A percentile compares a stretch with the other conserved stretches of the same genome.
These are phyloP conservation scores for Diorhabda elongata DNA, from an alignment of 1,140 invertebrate species.

Conservation along the genomic window DNA sequence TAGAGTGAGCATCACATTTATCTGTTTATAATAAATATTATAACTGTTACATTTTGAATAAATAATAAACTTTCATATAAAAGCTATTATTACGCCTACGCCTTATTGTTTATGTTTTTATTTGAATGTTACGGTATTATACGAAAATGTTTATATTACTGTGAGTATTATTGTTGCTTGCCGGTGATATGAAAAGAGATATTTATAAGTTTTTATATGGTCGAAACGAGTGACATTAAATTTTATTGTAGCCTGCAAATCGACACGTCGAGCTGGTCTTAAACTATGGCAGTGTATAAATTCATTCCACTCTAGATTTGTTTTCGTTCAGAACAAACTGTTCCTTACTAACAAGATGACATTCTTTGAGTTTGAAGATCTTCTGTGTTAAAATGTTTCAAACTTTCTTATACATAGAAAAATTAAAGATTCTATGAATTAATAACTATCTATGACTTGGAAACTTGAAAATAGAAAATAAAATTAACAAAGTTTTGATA, in stretches of 20 bases:
- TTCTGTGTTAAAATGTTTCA: too few relatives aligned
- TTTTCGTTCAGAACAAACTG: too few relatives aligned
- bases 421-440: too few relatives aligned
- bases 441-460: too few relatives aligned
- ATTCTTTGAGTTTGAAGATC: too few relatives aligned
- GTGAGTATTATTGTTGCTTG: constrained; percentile 1
- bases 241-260: not conserved
- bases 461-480: too few relatives aligned
- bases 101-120: constrained; percentile 20
- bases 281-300: too few relatives aligned
- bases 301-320: too few relatives aligned
- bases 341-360: too few relatives aligned
- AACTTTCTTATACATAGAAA: too few relatives aligned
- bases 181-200: constrained; percentile 11
- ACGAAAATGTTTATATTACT: constrained; percentile 1
- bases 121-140: not conserved
- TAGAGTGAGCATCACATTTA: constrained; percentile 23
- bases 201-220: constrained; percentile 12
- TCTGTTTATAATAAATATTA: constrained; percentile 7
- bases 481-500: too few relatives aligned
- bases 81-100: constrained; percentile 20
- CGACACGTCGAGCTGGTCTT: not conserved
- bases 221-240: not conserved
- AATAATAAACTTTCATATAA: constrained; percentile 23
- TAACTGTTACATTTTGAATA: constrained; percentile 16